Conservation (phyloP, 2,797 vertebrate genomes). For the Choloepus didactylus region DNA sequence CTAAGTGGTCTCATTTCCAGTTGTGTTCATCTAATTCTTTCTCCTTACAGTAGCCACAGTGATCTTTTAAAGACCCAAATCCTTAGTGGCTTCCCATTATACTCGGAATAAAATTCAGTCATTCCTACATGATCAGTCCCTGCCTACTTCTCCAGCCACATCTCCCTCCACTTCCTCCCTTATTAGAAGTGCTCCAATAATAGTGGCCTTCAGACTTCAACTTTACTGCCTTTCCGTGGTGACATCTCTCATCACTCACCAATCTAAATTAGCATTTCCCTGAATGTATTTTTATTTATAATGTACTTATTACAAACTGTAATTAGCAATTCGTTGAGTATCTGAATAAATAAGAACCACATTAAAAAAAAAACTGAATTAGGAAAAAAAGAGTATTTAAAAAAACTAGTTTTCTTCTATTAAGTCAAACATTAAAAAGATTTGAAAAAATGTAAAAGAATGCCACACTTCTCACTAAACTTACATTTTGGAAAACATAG, state of each 20-base stretch:
- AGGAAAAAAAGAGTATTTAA: too few species aligned
- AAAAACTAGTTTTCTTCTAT: background rate
- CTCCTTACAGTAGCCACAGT: background rate
- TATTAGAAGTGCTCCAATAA: background rate
- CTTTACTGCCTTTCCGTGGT: too few species aligned
- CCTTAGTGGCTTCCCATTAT: background rate
- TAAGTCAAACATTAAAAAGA: background rate
- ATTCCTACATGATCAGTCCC: background rate
- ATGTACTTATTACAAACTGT: too few species aligned
- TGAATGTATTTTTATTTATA: too few species aligned
- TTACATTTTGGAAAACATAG: background rate
- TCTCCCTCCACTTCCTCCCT: background rate
- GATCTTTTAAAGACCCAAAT: background rate
- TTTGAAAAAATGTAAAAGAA: constrained; percentile 38
- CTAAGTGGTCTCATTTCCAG: constrained; percentile 13
- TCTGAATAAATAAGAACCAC: too few species aligned
- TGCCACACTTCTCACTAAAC: background rate
- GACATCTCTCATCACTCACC: too few species aligned
- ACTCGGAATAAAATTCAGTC: background rate
- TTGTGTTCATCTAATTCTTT: background rate
- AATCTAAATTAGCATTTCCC: too few species aligned
- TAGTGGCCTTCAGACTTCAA: too few species aligned
- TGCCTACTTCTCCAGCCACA: background rate
- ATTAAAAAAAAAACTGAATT: too few species aligned
- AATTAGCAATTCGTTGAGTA: too few species aligned